Percentiles rank a stretch among this genome's conserved stretches.
Evolutionary conservation across 2,888 invertebrate species (phyloP).

Genomic region (Agrochola lota): DNA sequence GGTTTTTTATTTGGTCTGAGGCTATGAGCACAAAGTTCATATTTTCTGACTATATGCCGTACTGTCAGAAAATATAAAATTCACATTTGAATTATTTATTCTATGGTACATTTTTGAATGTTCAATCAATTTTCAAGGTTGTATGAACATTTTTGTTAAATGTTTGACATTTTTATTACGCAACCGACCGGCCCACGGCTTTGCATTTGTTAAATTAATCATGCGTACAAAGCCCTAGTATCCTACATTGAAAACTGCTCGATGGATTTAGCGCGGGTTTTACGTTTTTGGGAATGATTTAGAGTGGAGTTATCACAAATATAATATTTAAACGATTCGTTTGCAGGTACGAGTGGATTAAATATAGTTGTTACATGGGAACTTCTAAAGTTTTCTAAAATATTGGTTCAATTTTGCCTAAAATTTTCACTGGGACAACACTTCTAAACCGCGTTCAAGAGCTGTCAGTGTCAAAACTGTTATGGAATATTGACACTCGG

Average conservation of each 20-base stretch:
- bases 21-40: background rate
- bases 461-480: too few relatives aligned
- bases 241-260: conserved; percentile 4
- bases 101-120: background rate
- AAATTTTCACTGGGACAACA: background rate
- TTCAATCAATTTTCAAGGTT: conserved; percentile 1
- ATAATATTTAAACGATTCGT: background rate
- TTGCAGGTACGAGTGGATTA: background rate
- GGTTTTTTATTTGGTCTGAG: too few relatives aligned
- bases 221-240: conserved; percentile 33
- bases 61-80: background rate
- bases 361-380: background rate
- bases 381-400: background rate
- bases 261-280: conserved; percentile 15
- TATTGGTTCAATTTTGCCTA: background rate
- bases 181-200: conserved; percentile 9
- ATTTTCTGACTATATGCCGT: too few relatives aligned
- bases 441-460: too few relatives aligned
- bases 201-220: conserved; percentile 40
- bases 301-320: background rate
- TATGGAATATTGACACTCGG: too few relatives aligned
- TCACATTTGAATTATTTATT: background rate
- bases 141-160: conserved; percentile 6
- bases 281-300: background rate
- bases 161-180: conserved; percentile 34